These are phyloP conservation scores for Scolanthus callimorphus DNA, from an alignment of 92 coral and sea anemone genomes.

Conservation along the genomic window DNA sequence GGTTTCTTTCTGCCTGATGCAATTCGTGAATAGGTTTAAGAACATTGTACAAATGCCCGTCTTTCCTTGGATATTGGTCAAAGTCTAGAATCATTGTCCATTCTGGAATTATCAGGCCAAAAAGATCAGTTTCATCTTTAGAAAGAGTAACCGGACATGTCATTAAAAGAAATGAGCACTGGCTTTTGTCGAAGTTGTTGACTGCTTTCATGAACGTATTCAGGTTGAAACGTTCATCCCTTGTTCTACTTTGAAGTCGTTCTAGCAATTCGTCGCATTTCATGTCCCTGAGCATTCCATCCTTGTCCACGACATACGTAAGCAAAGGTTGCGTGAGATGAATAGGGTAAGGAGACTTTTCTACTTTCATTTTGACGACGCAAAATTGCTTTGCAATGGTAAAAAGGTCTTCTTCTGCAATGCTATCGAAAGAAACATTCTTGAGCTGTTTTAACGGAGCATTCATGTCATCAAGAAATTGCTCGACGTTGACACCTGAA, in stretches of 20 bases:
- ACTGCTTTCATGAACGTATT: conserved; percentile 4
- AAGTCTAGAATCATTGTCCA: conserved; percentile 16
- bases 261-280: conserved; percentile 15
- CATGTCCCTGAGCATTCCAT: conserved; percentile 7
- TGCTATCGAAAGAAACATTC: conserved; percentile 7
- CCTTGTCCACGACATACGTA: conserved; percentile 1
- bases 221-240: background rate
- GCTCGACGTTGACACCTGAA: conserved; percentile 21
- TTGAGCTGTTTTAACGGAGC: conserved; percentile 17
- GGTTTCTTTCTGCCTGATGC: background rate
- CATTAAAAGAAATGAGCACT: background rate
- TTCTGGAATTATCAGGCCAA: conserved; percentile 13
- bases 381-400: conserved; percentile 1
- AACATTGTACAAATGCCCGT: conserved; percentile 10
- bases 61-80: conserved; percentile 11
- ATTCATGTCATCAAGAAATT: conserved; percentile 32
- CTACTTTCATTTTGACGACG: background rate
- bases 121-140: conserved; percentile 3
- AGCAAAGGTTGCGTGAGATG: conserved; percentile 28
- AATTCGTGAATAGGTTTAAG: background rate
- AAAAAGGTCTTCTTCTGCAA: conserved; percentile 17
- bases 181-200: background rate
- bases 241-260: conserved; percentile 5
- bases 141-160: background rate
- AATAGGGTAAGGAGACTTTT: conserved; percentile 44